Percentiles rank a stretch among this genome's conserved stretches.
These are phyloP conservation scores for Gymnobelideus leadbeateri DNA, from an alignment of 2,113 vertebrate genomes.

Conservation along the genomic window DNA sequence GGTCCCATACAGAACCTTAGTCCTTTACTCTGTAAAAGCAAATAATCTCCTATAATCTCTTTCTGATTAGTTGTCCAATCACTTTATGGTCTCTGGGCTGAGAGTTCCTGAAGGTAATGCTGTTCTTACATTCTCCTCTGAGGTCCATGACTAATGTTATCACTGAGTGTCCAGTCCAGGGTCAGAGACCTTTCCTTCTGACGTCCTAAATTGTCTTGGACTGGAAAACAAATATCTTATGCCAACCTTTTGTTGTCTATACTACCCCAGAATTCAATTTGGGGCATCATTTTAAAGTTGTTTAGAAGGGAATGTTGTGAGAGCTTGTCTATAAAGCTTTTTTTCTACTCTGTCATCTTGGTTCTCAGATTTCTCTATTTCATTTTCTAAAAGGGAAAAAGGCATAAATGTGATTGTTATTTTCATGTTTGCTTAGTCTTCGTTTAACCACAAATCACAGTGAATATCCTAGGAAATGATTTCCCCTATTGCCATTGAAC, in stretches of 20 bases:
- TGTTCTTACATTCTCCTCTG: too few species aligned
- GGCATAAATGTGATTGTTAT: not conserved
- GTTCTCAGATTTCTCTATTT: not conserved
- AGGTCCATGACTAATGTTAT: too few species aligned
- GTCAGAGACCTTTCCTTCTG: too few species aligned
- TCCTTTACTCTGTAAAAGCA: not conserved
- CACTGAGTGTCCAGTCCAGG: not conserved
- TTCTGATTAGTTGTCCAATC: too few species aligned
- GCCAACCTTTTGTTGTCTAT: not conserved
- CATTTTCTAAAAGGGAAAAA: not conserved
- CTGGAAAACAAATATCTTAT: not conserved
- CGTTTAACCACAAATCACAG: not conserved
- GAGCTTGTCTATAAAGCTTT: not conserved
- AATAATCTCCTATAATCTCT: not conserved
- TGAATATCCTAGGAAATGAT: not conserved
- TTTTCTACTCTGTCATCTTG: not conserved
- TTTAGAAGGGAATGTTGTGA: not conserved
- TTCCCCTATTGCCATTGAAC: not conserved
- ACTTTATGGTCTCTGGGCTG: too few species aligned
- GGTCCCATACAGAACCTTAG: not conserved
- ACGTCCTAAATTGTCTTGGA: not conserved
- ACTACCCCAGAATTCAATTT: not conserved
- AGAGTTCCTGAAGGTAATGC: too few species aligned
- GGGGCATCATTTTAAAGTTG: not conserved
- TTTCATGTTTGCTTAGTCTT: not conserved